Conservation (phyloP, 30 jellyfish, hydroid and myxozoan species). For the Mastigias papua region DNA sequence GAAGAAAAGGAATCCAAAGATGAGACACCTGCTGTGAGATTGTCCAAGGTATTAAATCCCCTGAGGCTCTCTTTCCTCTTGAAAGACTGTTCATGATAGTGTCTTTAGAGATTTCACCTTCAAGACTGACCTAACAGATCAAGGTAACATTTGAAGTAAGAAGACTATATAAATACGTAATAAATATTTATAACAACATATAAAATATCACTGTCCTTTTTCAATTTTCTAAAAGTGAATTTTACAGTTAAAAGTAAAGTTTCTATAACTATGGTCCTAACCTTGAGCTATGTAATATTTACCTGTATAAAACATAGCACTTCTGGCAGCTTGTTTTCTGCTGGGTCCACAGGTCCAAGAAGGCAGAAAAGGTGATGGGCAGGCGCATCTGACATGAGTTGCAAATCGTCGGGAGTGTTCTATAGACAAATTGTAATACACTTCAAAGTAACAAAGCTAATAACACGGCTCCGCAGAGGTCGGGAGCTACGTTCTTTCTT, state of each 20-base stretch:
- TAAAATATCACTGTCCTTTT: too few species aligned
- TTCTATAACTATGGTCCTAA: too few species aligned
- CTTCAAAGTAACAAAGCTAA: neutral
- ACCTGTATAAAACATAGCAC: conserved; percentile 97
- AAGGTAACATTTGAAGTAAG: neutral
- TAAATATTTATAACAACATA: too few species aligned
- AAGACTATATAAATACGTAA: too few species aligned
- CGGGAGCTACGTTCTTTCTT: too few species aligned
- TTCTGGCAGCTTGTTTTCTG: conserved; percentile 93
- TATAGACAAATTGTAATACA: conserved; percentile 4
- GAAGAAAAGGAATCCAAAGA: neutral
- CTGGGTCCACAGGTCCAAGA: conserved; percentile 94
- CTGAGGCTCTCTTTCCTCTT: conserved; percentile 97
- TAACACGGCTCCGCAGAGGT: too few species aligned
- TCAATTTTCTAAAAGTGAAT: too few species aligned
- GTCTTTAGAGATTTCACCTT: conserved; percentile 98
- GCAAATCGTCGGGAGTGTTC: conserved; percentile 99
- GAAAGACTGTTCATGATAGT: conserved; percentile 83
- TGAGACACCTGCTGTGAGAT: conserved; percentile 87
- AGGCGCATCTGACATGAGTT: conserved; percentile 99
- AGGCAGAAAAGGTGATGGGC: conserved; percentile 98
- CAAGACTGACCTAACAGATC: conserved; percentile 85
- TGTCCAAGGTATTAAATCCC: conserved; percentile 99
- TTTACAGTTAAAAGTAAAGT: too few species aligned
- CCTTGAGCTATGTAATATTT: too few species aligned